A percentile compares a stretch with the other conserved stretches of the same genome.
These are phyloP conservation scores for Australoheros scitulus DNA, from an alignment of 2,113 vertebrate genomes.

Conservation along the genomic window DNA sequence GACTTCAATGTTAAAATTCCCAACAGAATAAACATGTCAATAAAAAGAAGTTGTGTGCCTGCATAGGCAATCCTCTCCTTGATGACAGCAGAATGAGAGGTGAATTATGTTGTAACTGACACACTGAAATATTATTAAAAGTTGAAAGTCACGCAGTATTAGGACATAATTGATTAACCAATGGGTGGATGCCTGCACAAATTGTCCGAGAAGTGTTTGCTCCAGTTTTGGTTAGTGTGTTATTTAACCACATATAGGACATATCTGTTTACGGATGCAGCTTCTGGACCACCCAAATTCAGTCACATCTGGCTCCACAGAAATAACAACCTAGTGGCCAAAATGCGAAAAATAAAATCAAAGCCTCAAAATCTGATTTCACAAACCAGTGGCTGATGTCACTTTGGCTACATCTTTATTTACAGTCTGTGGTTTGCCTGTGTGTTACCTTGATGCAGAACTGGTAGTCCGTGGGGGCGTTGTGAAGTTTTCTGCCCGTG, in stretches of 20 bases:
- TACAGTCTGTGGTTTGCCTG: neutral
- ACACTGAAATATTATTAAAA: neutral
- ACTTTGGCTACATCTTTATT: neutral
- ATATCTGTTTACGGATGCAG: neutral
- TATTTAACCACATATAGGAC: neutral
- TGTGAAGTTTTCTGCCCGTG: conserved; percentile 86
- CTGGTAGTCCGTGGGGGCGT: conserved; percentile 88
- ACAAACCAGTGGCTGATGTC: neutral
- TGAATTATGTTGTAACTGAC: neutral
- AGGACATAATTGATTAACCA: no score
- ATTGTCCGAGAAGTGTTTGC: neutral
- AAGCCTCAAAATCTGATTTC: neutral
- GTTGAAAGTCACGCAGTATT: neutral
- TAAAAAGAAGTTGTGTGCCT: no score
- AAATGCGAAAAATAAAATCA: neutral
- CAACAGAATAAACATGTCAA: neutral
- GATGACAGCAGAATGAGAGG: neutral
- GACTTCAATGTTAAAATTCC: neutral
- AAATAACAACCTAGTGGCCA: neutral
- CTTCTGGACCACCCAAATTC: neutral
- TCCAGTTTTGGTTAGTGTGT: neutral
- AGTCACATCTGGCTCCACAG: neutral
- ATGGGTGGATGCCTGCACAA: neutral
- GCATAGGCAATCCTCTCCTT: neutral
- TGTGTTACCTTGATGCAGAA: conserved; percentile 92